Base-by-base conservation (phyloP, 2,797 vertebrate genomes). In the Dipus sagitta region DNA sequence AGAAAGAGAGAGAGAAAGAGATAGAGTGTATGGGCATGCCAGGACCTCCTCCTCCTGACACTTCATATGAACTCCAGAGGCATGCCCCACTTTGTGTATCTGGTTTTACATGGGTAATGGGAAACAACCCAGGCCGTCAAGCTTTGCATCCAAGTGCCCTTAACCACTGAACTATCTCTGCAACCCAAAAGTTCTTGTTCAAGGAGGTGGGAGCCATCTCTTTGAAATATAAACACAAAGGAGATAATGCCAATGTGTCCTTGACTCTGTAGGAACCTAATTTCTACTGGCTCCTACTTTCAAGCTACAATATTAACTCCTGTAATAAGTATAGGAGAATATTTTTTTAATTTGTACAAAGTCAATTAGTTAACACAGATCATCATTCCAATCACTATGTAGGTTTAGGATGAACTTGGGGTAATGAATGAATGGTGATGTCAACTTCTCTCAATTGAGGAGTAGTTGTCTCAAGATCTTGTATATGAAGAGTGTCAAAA, bases 311-410 rank as follows among this genome's bases (percentile, higher is more conserved):
- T 80, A 77, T 58, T 68, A 90, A 42, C 26, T 85, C 24, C 26
- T 15, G 2, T 70, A 38, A 67, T 32, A 90, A 79, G 95, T 18
- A 91, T 23, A 72, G 42, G 18, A 92, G 26, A 90, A 62, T 13
- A 64, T 95, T 80, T 95, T 74, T 58, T 26, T 24, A 47, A 47
- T 92, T 95, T 58, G 10, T 34, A 23, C 72, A 86, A 93, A 62
- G 12, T 28, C 79, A 74, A 1, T 79, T 58, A 91, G 54, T 67
- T 84, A 87, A n/a, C n/a, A 92, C 0, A 90, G 32, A 64, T 67
- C 88, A 28, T 65, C 58, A 74, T 24, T 30, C 23, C 13, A 80
- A 62, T 70, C 65, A 90, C 64, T 68, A 90, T 32, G 34, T 80
- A 70, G 79, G 80, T 88, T 77, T 64, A 89, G 20, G 24, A 42